These are phyloP conservation scores for Artemia sp. DNA, from an alignment of 2,888 invertebrate genomes.

Conservation along the genomic window DNA sequence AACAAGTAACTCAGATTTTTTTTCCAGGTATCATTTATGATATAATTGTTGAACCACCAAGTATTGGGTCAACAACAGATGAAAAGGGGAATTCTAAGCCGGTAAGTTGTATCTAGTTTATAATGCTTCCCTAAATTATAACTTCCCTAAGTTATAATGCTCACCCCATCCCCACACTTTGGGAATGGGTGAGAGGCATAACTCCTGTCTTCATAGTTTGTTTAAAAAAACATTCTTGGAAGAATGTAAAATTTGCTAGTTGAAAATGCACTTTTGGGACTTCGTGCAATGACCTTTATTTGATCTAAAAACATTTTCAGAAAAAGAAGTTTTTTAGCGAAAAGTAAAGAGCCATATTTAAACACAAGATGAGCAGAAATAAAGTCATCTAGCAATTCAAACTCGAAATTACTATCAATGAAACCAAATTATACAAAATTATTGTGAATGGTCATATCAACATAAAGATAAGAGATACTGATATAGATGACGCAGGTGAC, in stretches of 20 bases:
- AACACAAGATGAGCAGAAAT: too few relatives aligned
- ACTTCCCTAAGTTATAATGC: too few relatives aligned
- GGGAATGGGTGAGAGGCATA: neutral
- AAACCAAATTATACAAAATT: too few relatives aligned
- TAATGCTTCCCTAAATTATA: neutral
- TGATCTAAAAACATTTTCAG: neutral
- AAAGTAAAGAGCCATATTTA: too few relatives aligned
- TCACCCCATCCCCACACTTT: too few relatives aligned
- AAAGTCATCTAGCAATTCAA: too few relatives aligned
- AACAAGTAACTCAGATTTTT: slow-evolving; percentile 24
- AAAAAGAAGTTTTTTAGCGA: too few relatives aligned
- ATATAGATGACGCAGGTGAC: too few relatives aligned
- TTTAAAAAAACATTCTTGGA: neutral
- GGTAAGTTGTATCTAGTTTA: slow-evolving; percentile 38
- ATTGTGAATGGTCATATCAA: too few relatives aligned
- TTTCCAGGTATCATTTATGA: slow-evolving; percentile 89
- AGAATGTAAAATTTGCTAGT: neutral
- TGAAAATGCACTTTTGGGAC: neutral
- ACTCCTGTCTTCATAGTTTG: neutral
- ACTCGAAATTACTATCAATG: too few relatives aligned
- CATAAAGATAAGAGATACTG: too few relatives aligned
- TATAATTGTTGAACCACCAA: slow-evolving; percentile 95
- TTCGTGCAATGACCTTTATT: neutral
- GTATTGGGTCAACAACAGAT: slow-evolving; percentile 92
- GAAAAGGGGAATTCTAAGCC: slow-evolving; percentile 91